phyloP scores from a whole-genome alignment of 2,797 vertebrate species.

The Alcedo atthis region DNA sequence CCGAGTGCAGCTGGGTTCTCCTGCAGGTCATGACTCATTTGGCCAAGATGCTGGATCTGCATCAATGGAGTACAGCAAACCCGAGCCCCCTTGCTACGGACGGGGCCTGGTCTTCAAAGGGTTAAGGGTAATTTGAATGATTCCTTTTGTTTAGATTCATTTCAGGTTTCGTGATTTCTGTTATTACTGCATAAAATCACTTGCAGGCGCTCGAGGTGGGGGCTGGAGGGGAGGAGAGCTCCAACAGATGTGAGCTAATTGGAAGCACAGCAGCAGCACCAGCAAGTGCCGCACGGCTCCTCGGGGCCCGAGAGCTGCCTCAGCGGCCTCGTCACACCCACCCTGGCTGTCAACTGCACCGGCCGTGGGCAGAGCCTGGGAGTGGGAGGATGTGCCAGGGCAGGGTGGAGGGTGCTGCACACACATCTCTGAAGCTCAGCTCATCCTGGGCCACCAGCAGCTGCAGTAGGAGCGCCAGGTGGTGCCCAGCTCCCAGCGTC shows the following conservation, averaged over 20 bases:
- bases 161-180: slow-evolving; percentile 75
- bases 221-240: background rate
- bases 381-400: fast-evolving
- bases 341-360: background rate
- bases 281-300: slow-evolving; percentile 33
- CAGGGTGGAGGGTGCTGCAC: background rate
- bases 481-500: background rate
- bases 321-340: background rate
- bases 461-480: background rate
- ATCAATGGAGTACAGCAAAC: background rate
- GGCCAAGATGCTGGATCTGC: background rate
- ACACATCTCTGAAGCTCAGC: background rate
- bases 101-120: background rate
- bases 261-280: slow-evolving; percentile 58
- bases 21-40: background rate
- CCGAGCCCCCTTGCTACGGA: background rate
- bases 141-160: slow-evolving; percentile 75
- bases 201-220: slow-evolving; percentile 67
- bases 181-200: slow-evolving; percentile 76
- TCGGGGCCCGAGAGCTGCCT: background rate
- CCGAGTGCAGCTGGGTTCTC: background rate
- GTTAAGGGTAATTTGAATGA: slow-evolving; percentile 58
- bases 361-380: background rate
- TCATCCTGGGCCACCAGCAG: fast-evolving
- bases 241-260: slow-evolving; percentile 71